Base-by-base conservation (phyloP, 92 coral and sea anemone genomes). In the Diadumene lineata region DNA sequence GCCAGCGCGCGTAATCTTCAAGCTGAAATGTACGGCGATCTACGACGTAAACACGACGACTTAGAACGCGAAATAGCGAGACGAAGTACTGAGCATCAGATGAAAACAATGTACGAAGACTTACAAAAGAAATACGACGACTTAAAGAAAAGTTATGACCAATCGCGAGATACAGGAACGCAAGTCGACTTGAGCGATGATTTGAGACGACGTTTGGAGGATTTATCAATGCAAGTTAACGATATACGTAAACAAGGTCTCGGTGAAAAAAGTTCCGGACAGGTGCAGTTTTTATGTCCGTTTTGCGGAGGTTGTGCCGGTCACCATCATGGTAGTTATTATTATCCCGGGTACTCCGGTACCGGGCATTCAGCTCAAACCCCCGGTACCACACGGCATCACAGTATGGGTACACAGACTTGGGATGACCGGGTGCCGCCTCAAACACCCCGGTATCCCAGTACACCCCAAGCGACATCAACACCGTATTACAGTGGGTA, bases 11-110 rank as follows among this genome's bases (percentile, higher is more conserved):
- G 97, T 31, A 85, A 81, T 43, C 53, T 89, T 76, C 93, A 89
- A 63, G 29, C 90, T 32, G 92, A 90, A 10, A 76, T 92, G 85
- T 92, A 88, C 82, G 97, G 92, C 65, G 99, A 96, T 80, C 86
- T 96, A 22, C 92, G 97, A 64, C 89, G 97, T 33, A 77, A 89
- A 71, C 96, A 96, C 79, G 99, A 96, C 77, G 96, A 96, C 68
- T 74, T 90, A 56, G 96, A 92, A 56, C 92, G 93, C 50, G 91
- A 85, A 33, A 79, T 92, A 80, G 93, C 92, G 27, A 91, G 97
- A 23, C 84, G 87, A 70, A 86, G 88, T 67, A 87, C 92, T 58
- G 92, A 91, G 34, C 92, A 91, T 23, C 97, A 91, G 60, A 87
- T 91, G 97, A 34, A 91, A 63, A 82, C 77, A 64, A 86, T 88